phyloP scores from a whole-genome alignment of 2,113 vertebrate species.

The Hypanus sabinus region DNA sequence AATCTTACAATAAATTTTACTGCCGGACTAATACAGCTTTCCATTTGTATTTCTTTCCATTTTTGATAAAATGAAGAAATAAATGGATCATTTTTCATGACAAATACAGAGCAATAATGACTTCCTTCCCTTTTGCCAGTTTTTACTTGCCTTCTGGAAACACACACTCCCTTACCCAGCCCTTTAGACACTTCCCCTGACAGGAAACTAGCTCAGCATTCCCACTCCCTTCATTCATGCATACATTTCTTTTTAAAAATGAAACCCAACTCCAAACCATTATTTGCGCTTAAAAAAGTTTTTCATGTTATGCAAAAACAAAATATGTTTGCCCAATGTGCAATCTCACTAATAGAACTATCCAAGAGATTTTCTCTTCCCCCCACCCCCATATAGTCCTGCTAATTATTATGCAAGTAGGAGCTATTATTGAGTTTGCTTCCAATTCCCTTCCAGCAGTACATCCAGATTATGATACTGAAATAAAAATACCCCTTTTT shows the following conservation, averaged over 20 bases:
- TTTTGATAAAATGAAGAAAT: neutral
- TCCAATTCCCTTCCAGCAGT: neutral
- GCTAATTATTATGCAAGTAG: neutral
- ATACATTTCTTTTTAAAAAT: neutral
- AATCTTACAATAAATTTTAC: neutral
- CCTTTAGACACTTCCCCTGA: neutral
- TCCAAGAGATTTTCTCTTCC: neutral
- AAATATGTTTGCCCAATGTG: neutral
- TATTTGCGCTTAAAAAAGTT: neutral
- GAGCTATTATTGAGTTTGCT: neutral
- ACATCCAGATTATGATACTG: neutral
- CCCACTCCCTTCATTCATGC: neutral
- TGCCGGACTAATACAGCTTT: too few species aligned
- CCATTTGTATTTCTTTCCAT: neutral
- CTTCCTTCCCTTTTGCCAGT: conserved; percentile 23
- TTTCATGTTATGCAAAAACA: neutral
- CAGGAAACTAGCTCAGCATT: neutral
- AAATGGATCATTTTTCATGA: neutral
- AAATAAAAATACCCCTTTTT: neutral
- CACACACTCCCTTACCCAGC: neutral
- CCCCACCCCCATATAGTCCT: neutral
- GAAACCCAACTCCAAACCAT: neutral
- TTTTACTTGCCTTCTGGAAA: neutral
- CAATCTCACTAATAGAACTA: neutral
- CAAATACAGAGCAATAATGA: neutral